Evolutionary conservation across 2,888 invertebrate genomes (phyloP).

Genomic region (Acrobasis consociella): DNA sequence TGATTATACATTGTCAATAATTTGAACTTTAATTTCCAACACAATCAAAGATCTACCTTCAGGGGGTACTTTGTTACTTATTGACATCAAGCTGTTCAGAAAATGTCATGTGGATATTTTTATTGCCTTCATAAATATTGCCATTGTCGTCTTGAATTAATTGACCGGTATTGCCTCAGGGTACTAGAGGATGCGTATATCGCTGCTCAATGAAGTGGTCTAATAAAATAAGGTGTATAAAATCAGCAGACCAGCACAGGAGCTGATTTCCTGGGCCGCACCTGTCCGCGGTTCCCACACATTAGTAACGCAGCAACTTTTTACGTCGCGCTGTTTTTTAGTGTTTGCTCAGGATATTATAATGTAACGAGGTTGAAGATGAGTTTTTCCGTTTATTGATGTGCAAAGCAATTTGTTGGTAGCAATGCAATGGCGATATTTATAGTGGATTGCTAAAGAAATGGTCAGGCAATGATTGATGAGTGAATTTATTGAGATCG

Average conservation of each 20-base stretch:
- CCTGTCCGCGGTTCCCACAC: slow-evolving; percentile 35
- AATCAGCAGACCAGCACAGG: slow-evolving; percentile 27
- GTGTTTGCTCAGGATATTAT: slow-evolving; percentile 34
- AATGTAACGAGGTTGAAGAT: slow-evolving; percentile 30
- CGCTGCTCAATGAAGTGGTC: slow-evolving; percentile 16
- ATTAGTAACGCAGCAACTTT: slow-evolving; percentile 24
- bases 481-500: slow-evolving; percentile 3
- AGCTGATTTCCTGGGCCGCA: slow-evolving; percentile 34
- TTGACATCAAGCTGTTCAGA: no score
- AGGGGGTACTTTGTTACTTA: no score
- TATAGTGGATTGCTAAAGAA: slow-evolving; percentile 11
- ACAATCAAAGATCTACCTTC: no score
- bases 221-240: slow-evolving; percentile 26
- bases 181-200: not conserved
- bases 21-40: no score
- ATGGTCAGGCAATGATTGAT: slow-evolving; percentile 15
- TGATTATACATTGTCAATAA: no score
- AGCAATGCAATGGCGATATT: slow-evolving; percentile 10
- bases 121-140: not conserved
- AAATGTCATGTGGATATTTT: no score
- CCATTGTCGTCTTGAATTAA: not conserved
- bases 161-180: slow-evolving; percentile 1
- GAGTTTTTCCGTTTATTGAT: slow-evolving; percentile 17
- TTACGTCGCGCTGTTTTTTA: slow-evolving; percentile 26
- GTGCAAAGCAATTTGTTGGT: slow-evolving; percentile 15